Conservation (phyloP, 2,113 vertebrate species). For the Noctilio leporinus region DNA sequence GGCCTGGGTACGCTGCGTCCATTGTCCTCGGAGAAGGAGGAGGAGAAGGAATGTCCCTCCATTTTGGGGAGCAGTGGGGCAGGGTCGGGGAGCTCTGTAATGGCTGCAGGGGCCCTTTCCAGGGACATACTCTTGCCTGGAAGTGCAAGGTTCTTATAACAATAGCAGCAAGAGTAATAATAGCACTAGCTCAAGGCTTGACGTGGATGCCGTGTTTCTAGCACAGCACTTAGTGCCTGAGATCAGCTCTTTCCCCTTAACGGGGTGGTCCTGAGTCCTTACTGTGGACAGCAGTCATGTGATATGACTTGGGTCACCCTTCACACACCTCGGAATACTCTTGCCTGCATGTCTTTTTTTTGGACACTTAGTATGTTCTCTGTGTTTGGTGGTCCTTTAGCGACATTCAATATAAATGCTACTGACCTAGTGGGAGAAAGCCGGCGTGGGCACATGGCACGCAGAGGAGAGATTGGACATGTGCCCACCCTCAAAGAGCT, state of each 20-base stretch:
- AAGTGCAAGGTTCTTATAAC: neutral
- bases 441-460: fast-evolving
- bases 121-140: neutral
- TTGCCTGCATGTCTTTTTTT: neutral
- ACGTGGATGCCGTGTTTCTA: neutral
- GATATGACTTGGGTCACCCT: neutral
- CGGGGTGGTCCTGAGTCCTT: neutral
- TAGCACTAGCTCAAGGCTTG: neutral
- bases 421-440: neutral
- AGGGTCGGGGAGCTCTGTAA: neutral
- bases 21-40: neutral
- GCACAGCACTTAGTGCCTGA: neutral
- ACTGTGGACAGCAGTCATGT: too few species aligned
- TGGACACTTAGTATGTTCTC: neutral
- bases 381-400: neutral
- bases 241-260: neutral
- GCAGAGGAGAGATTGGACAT: neutral
- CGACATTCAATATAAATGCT: neutral
- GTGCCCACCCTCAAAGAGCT: neutral
- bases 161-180: neutral
- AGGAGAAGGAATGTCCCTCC: slow-evolving; percentile 1
- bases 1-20: neutral
- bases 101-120: neutral
- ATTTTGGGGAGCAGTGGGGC: neutral
- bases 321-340: neutral